Percentiles rank a stretch among this genome's conserved stretches.
Conservation (phyloP, 2,888 invertebrate species). For the Lycia hirtaria region DNA sequence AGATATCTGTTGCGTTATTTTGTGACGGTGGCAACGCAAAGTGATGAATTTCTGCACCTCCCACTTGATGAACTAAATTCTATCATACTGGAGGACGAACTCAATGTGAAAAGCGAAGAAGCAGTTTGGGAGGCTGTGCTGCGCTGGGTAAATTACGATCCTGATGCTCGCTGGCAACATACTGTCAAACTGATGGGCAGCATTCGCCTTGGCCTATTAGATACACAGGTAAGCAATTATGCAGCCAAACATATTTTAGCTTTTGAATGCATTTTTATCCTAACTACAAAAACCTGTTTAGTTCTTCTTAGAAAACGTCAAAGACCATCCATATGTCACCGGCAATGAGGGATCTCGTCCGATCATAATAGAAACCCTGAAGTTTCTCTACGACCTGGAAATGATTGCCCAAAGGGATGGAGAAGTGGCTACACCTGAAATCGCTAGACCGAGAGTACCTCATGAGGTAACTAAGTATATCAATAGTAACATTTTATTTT, state of each 20-base stretch:
- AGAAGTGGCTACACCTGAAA: slow-evolving; percentile 93
- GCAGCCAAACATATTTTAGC: not conserved
- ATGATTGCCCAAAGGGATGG: slow-evolving; percentile 92
- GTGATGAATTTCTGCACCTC: slow-evolving; percentile 90
- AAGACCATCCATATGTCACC: slow-evolving; percentile 94
- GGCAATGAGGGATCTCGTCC: slow-evolving; percentile 94
- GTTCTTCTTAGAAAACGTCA: slow-evolving; percentile 96
- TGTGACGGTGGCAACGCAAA: slow-evolving; percentile 89
- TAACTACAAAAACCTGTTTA: slow-evolving; percentile 54
- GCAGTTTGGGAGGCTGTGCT: slow-evolving; percentile 94
- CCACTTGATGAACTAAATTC: slow-evolving; percentile 90
- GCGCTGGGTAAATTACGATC: slow-evolving; percentile 94
- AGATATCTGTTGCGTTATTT: slow-evolving; percentile 92
- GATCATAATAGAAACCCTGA: slow-evolving; percentile 95
- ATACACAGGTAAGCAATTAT: slow-evolving; percentile 86
- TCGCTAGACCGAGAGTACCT: slow-evolving; percentile 93
- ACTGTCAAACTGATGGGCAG: slow-evolving; percentile 92
- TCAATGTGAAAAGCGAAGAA: slow-evolving; percentile 95
- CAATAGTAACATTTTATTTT: not conserved
- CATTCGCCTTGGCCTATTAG: slow-evolving; percentile 92
- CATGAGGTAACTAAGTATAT: slow-evolving; percentile 86
- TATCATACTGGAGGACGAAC: slow-evolving; percentile 92
- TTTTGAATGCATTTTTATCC: not conserved
- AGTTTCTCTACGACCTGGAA: slow-evolving; percentile 96
- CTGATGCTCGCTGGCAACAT: slow-evolving; percentile 89